These are phyloP conservation scores for Chlorodrepanis virens DNA, from an alignment of 2,113 vertebrate species.

Conservation along the genomic window DNA sequence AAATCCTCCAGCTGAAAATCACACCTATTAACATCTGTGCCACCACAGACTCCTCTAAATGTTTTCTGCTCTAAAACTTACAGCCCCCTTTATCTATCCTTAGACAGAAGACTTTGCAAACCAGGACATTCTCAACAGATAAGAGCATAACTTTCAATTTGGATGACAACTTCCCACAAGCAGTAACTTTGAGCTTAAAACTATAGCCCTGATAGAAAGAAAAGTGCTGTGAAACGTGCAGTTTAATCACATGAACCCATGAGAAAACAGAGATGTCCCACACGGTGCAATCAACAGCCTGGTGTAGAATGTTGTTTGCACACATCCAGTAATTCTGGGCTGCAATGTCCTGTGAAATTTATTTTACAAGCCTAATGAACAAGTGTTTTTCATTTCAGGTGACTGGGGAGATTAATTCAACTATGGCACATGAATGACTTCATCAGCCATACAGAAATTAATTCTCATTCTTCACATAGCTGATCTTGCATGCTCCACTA, in stretches of 20 bases:
- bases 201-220: background rate
- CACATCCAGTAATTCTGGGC: background rate
- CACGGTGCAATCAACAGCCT: background rate
- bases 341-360: conserved; percentile 16
- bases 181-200: background rate
- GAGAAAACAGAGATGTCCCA: background rate
- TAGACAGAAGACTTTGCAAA: background rate
- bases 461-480: conserved; percentile 34
- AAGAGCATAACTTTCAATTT: background rate
- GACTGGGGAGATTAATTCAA: conserved; percentile 44
- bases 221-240: background rate
- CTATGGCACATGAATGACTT: conserved; percentile 32
- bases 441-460: conserved; percentile 40
- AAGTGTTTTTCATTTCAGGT: conserved; percentile 53
- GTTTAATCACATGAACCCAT: background rate
- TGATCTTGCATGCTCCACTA: background rate
- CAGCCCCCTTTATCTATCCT: background rate
- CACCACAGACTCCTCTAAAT: background rate
- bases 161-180: background rate
- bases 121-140: background rate
- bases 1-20: background rate
- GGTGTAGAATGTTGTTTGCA: background rate
- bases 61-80: background rate
- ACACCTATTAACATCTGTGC: background rate
- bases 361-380: conserved; percentile 35